Conservation (phyloP, 1,140 invertebrate genomes). For the Micrasema minimum region DNA sequence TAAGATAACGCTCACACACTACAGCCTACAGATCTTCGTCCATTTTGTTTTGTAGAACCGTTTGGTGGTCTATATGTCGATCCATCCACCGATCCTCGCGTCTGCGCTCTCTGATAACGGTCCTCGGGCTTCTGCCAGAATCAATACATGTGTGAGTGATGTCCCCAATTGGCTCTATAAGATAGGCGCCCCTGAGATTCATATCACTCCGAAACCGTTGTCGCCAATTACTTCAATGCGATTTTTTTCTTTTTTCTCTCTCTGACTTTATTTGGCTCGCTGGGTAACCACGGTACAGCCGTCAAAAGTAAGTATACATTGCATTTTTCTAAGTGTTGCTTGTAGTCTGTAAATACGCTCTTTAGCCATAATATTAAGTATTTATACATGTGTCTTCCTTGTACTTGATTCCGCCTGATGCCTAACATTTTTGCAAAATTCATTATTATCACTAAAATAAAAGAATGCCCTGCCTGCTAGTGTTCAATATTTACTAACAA, state of each 20-base stretch:
- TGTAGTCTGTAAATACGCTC: constrained; percentile 41
- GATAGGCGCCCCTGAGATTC: constrained; percentile 15
- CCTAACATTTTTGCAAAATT: constrained; percentile 23
- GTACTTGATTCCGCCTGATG: constrained; percentile 38
- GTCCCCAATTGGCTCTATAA: constrained; percentile 31
- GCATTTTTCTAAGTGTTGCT: constrained; percentile 40
- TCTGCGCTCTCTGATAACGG: constrained; percentile 48
- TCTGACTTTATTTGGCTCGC: constrained; percentile 69
- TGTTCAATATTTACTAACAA: too few species aligned
- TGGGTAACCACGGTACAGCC: constrained; percentile 67
- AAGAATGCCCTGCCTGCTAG: constrained; percentile 4
- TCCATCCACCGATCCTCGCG: constrained; percentile 25
- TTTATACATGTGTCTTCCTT: constrained; percentile 26
- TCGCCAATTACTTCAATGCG: constrained; percentile 70
- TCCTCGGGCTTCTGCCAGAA: constrained; percentile 58
- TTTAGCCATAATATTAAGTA: constrained; percentile 28
- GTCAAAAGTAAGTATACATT: constrained; percentile 68
- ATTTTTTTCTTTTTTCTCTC: constrained; percentile 66
- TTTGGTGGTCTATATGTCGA: constrained; percentile 41
- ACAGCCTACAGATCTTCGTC: constrained; percentile 44
- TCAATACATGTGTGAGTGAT: constrained; percentile 69
- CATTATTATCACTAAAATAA: constrained; percentile 11
- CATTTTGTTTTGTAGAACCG: constrained; percentile 50
- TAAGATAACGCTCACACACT: constrained; percentile 47
- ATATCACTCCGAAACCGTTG: constrained; percentile 51